Evolutionary conservation across 92 coral and sea anemone species (phyloP).

Genomic region (Paragorgia papillata): DNA sequence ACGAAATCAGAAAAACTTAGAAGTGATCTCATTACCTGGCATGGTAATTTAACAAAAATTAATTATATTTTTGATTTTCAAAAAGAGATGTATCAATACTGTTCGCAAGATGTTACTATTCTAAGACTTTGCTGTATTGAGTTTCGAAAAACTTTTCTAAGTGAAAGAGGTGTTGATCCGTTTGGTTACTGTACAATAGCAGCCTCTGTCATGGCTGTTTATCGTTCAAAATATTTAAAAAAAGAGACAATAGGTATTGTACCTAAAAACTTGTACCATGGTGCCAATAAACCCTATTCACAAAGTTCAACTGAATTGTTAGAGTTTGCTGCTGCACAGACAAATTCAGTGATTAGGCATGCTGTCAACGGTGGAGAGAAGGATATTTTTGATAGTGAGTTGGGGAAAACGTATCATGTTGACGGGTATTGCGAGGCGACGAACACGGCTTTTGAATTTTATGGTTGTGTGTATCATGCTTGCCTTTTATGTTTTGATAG

Average conservation of each 20-base stretch:
- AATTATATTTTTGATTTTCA: conserved; percentile 25
- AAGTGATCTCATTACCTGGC: conserved; percentile 21
- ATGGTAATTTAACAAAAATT: background rate
- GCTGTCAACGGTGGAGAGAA: conserved; percentile 36
- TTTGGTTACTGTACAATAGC: conserved; percentile 43
- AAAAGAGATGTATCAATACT: conserved; percentile 17
- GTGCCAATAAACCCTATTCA: conserved; percentile 32
- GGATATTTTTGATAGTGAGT: conserved; percentile 19
- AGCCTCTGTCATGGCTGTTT: conserved; percentile 43
- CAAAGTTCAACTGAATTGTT: conserved; percentile 37
- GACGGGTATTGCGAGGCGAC: conserved; percentile 42
- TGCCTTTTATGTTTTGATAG: conserved; percentile 36
- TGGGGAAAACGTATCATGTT: conserved; percentile 38
- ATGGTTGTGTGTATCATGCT: conserved; percentile 31
- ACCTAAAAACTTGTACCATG: conserved; percentile 30
- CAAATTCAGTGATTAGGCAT: conserved; percentile 15
- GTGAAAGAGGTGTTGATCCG: conserved; percentile 38
- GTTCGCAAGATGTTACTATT: conserved; percentile 46
- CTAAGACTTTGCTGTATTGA: conserved; percentile 32
- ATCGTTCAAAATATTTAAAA: conserved; percentile 7
- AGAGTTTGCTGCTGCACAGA: conserved; percentile 22
- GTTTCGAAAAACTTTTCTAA: conserved; percentile 35
- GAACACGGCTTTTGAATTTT: conserved; percentile 40
- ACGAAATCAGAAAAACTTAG: conserved; percentile 7
- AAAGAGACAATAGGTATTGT: conserved; percentile 39